These are phyloP conservation scores for Mustela erminea DNA, from an alignment of 2,797 vertebrate species.

Conservation along the genomic window DNA sequence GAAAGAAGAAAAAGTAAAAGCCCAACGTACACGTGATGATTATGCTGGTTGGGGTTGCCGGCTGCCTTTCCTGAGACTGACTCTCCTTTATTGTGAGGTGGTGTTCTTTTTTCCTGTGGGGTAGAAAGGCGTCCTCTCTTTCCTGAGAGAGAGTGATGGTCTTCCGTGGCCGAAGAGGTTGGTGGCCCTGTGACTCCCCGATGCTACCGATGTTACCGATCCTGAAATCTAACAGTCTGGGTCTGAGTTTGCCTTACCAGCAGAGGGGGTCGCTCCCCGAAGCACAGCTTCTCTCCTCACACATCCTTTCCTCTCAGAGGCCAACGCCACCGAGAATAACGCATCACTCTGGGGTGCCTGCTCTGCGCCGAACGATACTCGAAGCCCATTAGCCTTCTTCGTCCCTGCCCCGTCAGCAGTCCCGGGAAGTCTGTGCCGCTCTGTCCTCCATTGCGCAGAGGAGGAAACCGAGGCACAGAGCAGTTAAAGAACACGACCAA, in stretches of 20 bases:
- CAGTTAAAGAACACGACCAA: background rate
- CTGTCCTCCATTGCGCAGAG: background rate
- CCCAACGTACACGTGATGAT: fast-evolving
- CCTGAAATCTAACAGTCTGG: background rate
- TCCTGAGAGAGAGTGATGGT: background rate
- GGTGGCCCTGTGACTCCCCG: background rate
- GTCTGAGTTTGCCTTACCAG: background rate
- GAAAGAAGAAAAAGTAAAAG: background rate
- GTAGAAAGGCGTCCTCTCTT: background rate
- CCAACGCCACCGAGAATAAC: background rate
- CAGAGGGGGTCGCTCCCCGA: background rate
- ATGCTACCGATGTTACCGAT: background rate
- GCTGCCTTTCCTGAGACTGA: background rate
- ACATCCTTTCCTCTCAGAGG: background rate
- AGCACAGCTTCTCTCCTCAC: background rate
- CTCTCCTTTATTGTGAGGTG: background rate
- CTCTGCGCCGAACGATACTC: too few species aligned
- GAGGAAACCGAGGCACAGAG: background rate
- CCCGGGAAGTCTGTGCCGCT: background rate
- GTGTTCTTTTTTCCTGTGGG: background rate
- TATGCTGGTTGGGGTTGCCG: background rate
- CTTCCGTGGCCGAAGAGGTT: background rate
- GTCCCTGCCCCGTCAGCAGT: background rate
- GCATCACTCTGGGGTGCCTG: background rate
- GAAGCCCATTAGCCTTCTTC: fast-evolving